A percentile compares a stretch with the other conserved stretches of the same genome.
These are phyloP conservation scores for Lepidurus couesii DNA, from an alignment of 1,140 invertebrate species.

Conservation along the genomic window DNA sequence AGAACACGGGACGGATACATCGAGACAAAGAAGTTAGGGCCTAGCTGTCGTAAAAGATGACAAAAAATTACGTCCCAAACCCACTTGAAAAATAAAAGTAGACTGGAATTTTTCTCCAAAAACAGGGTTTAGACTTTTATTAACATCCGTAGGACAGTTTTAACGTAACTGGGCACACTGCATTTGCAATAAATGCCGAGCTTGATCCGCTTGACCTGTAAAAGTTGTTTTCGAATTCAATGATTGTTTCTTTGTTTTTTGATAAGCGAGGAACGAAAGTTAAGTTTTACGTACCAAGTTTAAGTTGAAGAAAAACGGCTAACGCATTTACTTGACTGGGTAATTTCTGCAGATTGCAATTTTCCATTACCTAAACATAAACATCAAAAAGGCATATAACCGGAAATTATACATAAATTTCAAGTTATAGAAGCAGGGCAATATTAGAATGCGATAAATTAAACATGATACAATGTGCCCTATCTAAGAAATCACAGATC, in stretches of 20 bases:
- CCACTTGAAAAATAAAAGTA: background rate
- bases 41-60: background rate
- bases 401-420: no score
- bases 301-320: background rate
- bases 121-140: background rate
- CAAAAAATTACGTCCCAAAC: background rate
- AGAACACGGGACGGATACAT: background rate
- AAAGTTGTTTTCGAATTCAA: background rate
- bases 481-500: no score
- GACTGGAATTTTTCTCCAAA: background rate
- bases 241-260: background rate
- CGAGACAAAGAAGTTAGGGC: background rate
- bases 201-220: background rate
- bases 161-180: slow-evolving; percentile 4
- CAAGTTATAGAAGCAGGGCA: no score
- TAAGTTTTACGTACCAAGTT: background rate
- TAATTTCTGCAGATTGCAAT: background rate
- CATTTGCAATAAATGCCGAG: background rate
- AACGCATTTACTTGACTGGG: background rate
- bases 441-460: no score
- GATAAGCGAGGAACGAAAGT: background rate
- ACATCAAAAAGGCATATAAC: no score
- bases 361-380: background rate
- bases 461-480: no score
- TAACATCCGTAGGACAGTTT: background rate